These are phyloP conservation scores for Parambassis ranga DNA, from an alignment of 2,797 vertebrate species.

Conservation along the genomic window DNA sequence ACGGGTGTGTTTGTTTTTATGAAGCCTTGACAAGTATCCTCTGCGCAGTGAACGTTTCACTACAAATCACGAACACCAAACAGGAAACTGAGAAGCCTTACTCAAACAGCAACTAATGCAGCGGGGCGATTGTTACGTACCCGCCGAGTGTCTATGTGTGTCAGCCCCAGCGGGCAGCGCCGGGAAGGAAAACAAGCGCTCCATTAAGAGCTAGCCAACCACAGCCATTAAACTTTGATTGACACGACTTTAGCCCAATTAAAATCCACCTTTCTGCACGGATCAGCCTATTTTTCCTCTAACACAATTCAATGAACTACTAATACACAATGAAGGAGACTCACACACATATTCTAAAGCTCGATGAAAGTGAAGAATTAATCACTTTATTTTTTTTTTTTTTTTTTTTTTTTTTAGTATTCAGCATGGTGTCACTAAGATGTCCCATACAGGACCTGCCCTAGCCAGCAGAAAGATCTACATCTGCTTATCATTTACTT, in stretches of 20 bases:
- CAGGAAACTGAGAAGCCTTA: too few relatives aligned
- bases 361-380: not conserved
- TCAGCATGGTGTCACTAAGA: not conserved
- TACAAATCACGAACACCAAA: too few relatives aligned
- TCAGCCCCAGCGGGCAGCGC: not conserved
- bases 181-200: not conserved
- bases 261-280: not conserved
- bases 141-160: too few relatives aligned
- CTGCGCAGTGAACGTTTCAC: too few relatives aligned
- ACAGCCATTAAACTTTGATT: not conserved
- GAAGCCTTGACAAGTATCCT: not conserved
- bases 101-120: too few relatives aligned
- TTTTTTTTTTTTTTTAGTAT: not conserved
- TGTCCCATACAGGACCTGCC: constrained; percentile 4
- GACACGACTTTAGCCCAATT: not conserved
- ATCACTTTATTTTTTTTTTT: constrained; percentile 64
- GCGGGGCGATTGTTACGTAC: not conserved
- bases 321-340: not conserved
- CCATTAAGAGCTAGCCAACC: not conserved
- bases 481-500: constrained; percentile 5
- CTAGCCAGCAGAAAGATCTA: constrained; percentile 12
- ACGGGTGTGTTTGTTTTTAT: constrained; percentile 16
- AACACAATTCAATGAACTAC: not conserved
- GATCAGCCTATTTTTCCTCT: not conserved
- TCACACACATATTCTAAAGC: not conserved